Base-by-base conservation (phyloP, 2,797 vertebrate species). In the Catamblyrhynchus diadema region DNA sequence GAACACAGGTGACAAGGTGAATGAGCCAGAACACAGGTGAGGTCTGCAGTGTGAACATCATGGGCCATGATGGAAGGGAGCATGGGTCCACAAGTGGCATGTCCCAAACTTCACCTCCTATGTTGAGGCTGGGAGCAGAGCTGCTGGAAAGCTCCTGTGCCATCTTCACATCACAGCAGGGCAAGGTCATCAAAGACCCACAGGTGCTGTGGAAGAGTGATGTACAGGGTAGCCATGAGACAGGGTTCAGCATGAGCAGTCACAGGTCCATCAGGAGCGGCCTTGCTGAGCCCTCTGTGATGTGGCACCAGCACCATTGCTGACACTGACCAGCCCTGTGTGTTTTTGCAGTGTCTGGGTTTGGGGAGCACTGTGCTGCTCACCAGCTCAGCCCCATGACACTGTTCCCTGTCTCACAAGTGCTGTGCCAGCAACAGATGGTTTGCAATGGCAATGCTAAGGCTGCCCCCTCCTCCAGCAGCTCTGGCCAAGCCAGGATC, bases 141-240 rank as follows among this genome's bases (percentile, higher is more conserved):
- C 37, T 61, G 8, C 41, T 54, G 14, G 39, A 50, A 65, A 50
- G 27, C 16, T 79, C 42, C 65, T 64, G 39, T 45, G 39, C 77
- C 72, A 42, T 27, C 57, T 70, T 72, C 44, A 32, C 8, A 25
- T 20, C 47, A 20, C 25, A 18, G 32, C 1, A 1, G 32, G 33
- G 11, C n/a, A 33, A 3, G 6, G 35, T 28, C 6, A 2, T 30
- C 7, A 8, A 39, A 71, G 44, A 18, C 37, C 13, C 27, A 3
- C 53, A 44, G 24, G 30, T 5, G 12, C 39, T 71, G 72, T 4
- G 5, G 73, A 23, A n/a, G 35, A 60, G n/a, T 24, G 72, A 8
- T 0, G 0, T 28, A 21, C 0, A 0, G 8, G 10, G 23, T 27
- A 37, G 67, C 47, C 32, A 3, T 4, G 67, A 72, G 33, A 45